Conservation (phyloP, 2,888 invertebrate species). For the Brachyptera putata region DNA sequence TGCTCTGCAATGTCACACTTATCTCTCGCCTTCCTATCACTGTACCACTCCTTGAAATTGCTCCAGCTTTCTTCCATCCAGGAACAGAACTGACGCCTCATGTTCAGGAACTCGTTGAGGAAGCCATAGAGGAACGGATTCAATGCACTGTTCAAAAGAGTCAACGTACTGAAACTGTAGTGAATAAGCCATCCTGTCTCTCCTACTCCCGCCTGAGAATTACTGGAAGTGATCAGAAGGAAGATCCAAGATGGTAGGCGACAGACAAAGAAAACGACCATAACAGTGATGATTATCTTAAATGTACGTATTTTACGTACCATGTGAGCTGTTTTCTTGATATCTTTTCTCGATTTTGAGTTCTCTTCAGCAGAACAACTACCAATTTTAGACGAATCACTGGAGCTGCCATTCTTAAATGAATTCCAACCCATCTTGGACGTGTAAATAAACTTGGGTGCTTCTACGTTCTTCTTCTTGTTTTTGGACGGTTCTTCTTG, state of each 20-base stretch:
- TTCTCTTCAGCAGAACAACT: slow-evolving; percentile 2
- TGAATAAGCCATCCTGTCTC: slow-evolving; percentile 19
- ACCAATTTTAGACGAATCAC: background rate
- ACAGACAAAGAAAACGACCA: slow-evolving; percentile 51
- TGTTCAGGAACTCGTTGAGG: slow-evolving; percentile 44
- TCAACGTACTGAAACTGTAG: slow-evolving; percentile 47
- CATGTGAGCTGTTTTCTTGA: slow-evolving; percentile 37
- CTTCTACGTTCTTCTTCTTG: background rate
- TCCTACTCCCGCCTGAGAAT: slow-evolving; percentile 13
- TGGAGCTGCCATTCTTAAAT: no score
- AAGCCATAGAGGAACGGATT: slow-evolving; percentile 60
- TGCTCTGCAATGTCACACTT: background rate
- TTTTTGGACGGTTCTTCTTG: background rate
- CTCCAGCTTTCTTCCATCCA: no score
- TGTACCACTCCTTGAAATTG: background rate
- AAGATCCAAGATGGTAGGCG: slow-evolving; percentile 54
- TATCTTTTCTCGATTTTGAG: background rate
- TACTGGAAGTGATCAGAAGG: slow-evolving; percentile 41
- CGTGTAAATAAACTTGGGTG: background rate
- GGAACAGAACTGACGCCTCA: background rate
- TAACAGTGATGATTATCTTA: slow-evolving; percentile 52
- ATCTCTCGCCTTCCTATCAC: no score
- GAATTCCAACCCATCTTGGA: slow-evolving; percentile 2
- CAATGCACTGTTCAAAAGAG: slow-evolving; percentile 51
- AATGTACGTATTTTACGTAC: slow-evolving; percentile 54